phyloP scores from a whole-genome alignment of 1,140 invertebrate species.

The Ceratina japonica region DNA sequence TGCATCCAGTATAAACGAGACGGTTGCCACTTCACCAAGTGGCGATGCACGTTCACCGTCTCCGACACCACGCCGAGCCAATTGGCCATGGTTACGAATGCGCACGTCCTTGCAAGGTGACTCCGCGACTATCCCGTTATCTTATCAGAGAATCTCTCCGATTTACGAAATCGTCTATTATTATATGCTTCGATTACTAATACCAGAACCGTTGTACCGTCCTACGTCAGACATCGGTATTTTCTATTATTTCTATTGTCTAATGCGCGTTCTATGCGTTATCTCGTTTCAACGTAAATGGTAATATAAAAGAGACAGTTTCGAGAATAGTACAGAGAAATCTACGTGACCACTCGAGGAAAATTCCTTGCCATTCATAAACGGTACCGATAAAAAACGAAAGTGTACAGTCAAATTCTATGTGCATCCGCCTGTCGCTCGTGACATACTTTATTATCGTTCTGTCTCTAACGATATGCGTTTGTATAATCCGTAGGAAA shows the following conservation, averaged over 20 bases:
- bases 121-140: neutral
- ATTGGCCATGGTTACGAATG: constrained; percentile 94
- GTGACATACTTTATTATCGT: neutral
- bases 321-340: neutral
- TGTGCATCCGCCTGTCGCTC: neutral
- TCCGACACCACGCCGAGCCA: constrained; percentile 91
- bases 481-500: too few species aligned
- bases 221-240: too few species aligned
- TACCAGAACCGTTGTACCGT: too few species aligned
- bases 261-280: too few species aligned
- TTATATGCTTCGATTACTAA: too few species aligned
- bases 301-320: neutral
- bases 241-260: too few species aligned
- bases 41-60: constrained; percentile 98
- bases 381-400: neutral
- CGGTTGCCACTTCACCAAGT: constrained; percentile 98
- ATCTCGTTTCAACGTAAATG: too few species aligned
- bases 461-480: neutral
- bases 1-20: constrained; percentile 99
- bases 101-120: constrained; percentile 90
- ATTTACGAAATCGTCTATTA: too few species aligned
- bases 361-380: neutral
- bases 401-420: neutral
- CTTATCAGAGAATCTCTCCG: too few species aligned
- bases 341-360: neutral